phyloP scores from a whole-genome alignment of 2,888 invertebrate genomes.

The Drosophila nigricruria region DNA sequence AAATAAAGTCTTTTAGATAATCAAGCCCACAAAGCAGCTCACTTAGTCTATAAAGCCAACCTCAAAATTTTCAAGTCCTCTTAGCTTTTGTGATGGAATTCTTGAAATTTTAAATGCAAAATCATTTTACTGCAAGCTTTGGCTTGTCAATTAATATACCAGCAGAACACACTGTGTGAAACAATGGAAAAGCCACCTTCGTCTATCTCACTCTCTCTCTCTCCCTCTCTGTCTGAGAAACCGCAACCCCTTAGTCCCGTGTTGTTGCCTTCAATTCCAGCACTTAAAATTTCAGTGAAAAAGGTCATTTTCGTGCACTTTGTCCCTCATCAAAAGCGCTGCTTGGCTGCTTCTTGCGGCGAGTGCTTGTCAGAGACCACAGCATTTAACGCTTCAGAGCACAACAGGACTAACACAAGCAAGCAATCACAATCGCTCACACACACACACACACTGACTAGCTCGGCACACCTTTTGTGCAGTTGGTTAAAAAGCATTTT shows the following conservation, averaged over 20 bases:
- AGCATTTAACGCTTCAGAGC: slow-evolving; percentile 64
- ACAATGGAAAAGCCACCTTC: not conserved
- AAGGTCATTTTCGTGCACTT: slow-evolving; percentile 53
- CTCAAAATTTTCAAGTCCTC: not conserved
- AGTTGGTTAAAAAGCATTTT: slow-evolving; percentile 72
- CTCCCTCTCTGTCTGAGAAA: not conserved
- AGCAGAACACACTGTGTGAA: not conserved
- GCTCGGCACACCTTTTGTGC: slow-evolving; percentile 51
- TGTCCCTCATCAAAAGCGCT: slow-evolving; percentile 67
- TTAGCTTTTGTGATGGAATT: not conserved
- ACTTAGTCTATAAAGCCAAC: not conserved
- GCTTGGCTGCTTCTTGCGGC: slow-evolving; percentile 39
- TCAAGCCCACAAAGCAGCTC: not conserved
- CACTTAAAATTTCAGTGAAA: slow-evolving; percentile 48
- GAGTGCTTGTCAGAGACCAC: slow-evolving; percentile 55
- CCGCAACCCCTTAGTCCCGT: slow-evolving; percentile 8
- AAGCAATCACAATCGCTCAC: not conserved
- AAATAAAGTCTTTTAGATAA: not conserved
- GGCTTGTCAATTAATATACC: slow-evolving; percentile 59
- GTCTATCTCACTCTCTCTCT: no score
- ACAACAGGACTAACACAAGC: slow-evolving; percentile 28
- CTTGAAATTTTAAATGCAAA: slow-evolving; percentile 1
- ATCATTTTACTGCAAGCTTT: slow-evolving; percentile 7
- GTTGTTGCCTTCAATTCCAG: slow-evolving; percentile 36
- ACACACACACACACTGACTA: not conserved